A percentile compares a stretch with the other conserved stretches of the same genome.
These are phyloP conservation scores for Fragum sueziense DNA, from an alignment of 2,888 invertebrate genomes.

Conservation along the genomic window DNA sequence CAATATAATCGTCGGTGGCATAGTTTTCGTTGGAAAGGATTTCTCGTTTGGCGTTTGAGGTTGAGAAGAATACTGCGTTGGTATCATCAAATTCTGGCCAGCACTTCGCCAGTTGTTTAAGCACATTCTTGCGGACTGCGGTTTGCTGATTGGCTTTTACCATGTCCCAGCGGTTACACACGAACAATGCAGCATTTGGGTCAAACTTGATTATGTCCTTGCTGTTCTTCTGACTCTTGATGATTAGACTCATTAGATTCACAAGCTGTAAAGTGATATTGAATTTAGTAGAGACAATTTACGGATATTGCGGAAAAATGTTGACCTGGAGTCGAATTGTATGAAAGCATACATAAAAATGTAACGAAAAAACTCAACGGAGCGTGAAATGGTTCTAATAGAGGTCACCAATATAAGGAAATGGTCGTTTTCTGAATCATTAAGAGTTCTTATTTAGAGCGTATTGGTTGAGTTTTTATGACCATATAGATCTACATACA, in stretches of 20 bases:
- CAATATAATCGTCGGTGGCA: constrained; percentile 65
- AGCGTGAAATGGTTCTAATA: too few relatives aligned
- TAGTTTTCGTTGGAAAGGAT: constrained; percentile 63
- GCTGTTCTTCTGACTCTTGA: constrained; percentile 62
- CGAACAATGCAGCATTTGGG: constrained; percentile 74
- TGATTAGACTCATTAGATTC: constrained; percentile 68
- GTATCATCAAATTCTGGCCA: constrained; percentile 70
- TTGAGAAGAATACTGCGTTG: constrained; percentile 70
- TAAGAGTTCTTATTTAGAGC: too few relatives aligned
- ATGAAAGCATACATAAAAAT: too few relatives aligned
- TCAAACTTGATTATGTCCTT: constrained; percentile 63
- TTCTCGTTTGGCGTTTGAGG: constrained; percentile 58
- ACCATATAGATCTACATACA: too few relatives aligned
- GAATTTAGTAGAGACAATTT: too few relatives aligned
- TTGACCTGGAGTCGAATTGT: too few relatives aligned
- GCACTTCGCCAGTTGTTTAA: constrained; percentile 56
- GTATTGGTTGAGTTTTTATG: too few relatives aligned
- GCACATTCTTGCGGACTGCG: constrained; percentile 63
- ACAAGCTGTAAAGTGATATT: constrained; percentile 59
- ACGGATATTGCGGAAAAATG: too few relatives aligned
- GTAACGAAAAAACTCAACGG: too few relatives aligned
- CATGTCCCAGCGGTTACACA: constrained; percentile 78
- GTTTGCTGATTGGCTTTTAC: constrained; percentile 62
- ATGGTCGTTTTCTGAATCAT: too few relatives aligned
- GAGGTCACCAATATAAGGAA: too few relatives aligned